Conservation (phyloP, 2,113 vertebrate genomes). For the Tragelaphus scriptus region DNA sequence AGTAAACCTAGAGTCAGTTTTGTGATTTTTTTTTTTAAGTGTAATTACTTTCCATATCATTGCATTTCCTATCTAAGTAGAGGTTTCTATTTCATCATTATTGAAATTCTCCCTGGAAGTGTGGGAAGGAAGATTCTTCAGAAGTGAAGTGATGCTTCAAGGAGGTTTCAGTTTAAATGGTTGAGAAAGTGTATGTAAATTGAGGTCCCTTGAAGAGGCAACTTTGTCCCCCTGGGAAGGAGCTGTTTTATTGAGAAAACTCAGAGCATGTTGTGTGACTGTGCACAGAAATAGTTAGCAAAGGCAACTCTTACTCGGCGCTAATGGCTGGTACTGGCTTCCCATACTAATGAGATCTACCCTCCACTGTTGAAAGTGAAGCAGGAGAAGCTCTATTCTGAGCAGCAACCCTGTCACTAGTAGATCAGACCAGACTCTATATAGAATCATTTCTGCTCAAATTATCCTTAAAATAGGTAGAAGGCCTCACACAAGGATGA, state of each 20-base stretch:
- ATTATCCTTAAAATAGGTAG: background rate
- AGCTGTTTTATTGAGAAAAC: conserved; percentile 52
- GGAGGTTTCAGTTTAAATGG: conserved; percentile 71
- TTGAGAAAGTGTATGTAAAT: conserved; percentile 65
- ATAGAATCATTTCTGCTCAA: background rate
- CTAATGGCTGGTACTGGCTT: conserved; percentile 1
- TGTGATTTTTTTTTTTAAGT: conserved; percentile 6
- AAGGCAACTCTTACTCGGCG: conserved; percentile 19
- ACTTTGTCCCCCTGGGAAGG: conserved; percentile 1
- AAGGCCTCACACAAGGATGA: background rate
- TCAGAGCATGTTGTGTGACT: conserved; percentile 21
- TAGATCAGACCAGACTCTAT: background rate
- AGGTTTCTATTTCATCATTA: conserved; percentile 66
- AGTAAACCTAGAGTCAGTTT: conserved; percentile 46
- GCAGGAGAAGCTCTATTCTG: background rate
- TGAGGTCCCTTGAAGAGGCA: conserved; percentile 28
- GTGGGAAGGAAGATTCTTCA: conserved; percentile 66
- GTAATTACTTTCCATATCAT: conserved; percentile 41
- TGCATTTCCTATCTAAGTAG: conserved; percentile 58
- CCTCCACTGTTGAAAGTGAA: background rate
- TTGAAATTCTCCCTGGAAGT: conserved; percentile 64
- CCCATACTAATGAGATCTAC: conserved; percentile 41
- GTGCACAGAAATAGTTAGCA: conserved; percentile 33
- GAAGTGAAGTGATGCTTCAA: conserved; percentile 70
- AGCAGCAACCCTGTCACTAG: background rate